These are phyloP conservation scores for Actias luna DNA, from an alignment of 2,888 invertebrate genomes.

Conservation along the genomic window DNA sequence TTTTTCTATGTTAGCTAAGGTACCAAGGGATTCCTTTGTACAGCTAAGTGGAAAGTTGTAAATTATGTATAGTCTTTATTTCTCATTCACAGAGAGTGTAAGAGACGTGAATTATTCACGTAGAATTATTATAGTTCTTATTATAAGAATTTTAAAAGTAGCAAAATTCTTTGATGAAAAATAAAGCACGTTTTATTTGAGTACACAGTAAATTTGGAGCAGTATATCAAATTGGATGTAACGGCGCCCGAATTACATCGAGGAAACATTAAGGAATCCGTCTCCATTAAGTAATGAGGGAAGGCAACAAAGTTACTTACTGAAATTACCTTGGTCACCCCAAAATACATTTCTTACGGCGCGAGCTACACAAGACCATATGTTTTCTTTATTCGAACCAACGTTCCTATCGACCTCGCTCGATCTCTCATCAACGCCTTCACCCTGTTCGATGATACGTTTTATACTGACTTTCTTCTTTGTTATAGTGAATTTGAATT, in stretches of 20 bases:
- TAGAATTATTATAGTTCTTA: too few relatives aligned
- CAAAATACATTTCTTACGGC: constrained; percentile 74
- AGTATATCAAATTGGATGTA: constrained; percentile 9
- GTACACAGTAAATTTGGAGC: not conserved
- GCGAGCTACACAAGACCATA: constrained; percentile 70
- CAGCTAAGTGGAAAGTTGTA: too few relatives aligned
- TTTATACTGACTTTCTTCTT: constrained; percentile 68
- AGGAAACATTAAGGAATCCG: constrained; percentile 14
- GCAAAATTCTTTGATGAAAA: not conserved
- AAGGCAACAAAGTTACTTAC: constrained; percentile 16
- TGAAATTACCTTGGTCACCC: constrained; percentile 53
- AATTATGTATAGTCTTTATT: too few relatives aligned
- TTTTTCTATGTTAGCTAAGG: too few relatives aligned
- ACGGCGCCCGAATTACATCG: constrained; percentile 11
- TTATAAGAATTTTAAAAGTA: not conserved
- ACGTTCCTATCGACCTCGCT: constrained; percentile 42
- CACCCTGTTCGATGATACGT: constrained; percentile 46
- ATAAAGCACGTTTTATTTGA: not conserved
- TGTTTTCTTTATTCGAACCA: constrained; percentile 61
- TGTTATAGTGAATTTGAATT: constrained; percentile 74
- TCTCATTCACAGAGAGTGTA: too few relatives aligned
- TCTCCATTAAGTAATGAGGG: constrained; percentile 20
- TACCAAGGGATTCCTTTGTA: too few relatives aligned
- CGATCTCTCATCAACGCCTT: constrained; percentile 38
- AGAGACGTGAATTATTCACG: too few relatives aligned